Percentiles rank a stretch among this genome's conserved stretches.
These are phyloP conservation scores for Triops longicaudatus DNA, from an alignment of 1,140 invertebrate genomes.

Conservation along the genomic window DNA sequence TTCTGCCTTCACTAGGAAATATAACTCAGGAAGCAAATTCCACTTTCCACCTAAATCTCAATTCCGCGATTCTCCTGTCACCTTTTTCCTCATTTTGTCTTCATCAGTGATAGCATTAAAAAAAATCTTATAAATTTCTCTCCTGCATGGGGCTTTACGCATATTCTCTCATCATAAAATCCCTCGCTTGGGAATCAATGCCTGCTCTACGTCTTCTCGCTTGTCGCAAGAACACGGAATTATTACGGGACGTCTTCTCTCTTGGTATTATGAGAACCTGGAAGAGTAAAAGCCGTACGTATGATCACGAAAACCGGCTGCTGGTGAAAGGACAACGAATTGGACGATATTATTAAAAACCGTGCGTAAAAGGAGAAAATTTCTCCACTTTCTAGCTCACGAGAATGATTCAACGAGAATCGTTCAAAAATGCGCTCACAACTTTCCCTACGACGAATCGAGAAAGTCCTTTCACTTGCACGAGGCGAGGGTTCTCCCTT, in stretches of 20 bases:
- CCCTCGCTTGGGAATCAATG: background rate
- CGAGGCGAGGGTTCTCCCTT: background rate
- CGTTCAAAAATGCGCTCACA: background rate
- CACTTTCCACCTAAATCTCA: background rate
- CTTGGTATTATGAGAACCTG: too few species aligned
- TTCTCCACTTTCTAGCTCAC: constrained; percentile 1
- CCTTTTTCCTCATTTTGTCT: background rate
- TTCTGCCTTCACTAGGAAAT: background rate
- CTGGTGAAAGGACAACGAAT: background rate
- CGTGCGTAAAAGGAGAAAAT: background rate
- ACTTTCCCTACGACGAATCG: background rate
- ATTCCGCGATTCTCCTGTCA: background rate
- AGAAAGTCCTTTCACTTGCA: background rate
- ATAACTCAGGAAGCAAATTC: background rate
- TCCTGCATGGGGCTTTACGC: background rate
- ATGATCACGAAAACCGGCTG: too few species aligned
- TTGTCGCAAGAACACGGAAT: background rate
- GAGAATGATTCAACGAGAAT: background rate
- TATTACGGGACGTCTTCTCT: background rate
- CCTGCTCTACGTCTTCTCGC: background rate
- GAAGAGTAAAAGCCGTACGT: too few species aligned
- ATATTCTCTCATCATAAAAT: background rate
- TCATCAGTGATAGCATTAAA: too few species aligned
- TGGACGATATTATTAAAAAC: background rate
- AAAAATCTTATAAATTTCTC: background rate